These are phyloP conservation scores for Clarias fuscus DNA, from an alignment of 2,797 vertebrate species.

Conservation along the genomic window DNA sequence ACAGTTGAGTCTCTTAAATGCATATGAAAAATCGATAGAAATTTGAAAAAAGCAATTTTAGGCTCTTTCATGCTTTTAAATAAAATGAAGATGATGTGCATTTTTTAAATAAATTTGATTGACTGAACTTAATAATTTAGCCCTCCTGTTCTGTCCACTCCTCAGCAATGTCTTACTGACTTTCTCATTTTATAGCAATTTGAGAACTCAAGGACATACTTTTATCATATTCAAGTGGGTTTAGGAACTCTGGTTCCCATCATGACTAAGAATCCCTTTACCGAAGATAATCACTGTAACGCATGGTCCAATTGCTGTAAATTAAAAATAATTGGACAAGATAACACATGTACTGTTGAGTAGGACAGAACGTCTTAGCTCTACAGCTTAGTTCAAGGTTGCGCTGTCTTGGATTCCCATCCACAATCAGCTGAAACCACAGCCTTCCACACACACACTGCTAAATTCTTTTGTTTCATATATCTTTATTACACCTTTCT, in stretches of 20 bases:
- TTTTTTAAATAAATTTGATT: background rate
- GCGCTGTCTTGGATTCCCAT: background rate
- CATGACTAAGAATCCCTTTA: conserved; percentile 4
- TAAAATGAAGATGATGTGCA: background rate
- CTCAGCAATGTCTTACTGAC: background rate
- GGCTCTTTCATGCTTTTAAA: background rate
- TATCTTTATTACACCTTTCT: background rate
- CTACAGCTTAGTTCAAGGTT: background rate
- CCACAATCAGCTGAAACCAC: background rate
- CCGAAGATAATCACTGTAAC: background rate
- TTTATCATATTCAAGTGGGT: background rate
- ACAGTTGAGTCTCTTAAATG: too few species aligned
- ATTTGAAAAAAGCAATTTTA: background rate
- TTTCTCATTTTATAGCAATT: background rate
- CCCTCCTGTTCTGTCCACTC: background rate
- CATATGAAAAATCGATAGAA: background rate
- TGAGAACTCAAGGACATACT: background rate
- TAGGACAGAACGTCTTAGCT: background rate
- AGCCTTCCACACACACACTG: background rate
- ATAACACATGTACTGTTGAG: background rate
- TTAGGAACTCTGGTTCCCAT: background rate
- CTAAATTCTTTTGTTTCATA: background rate
- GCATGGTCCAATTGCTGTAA: background rate
- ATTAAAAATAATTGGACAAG: background rate
- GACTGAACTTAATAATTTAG: background rate